These are phyloP conservation scores for Eumerus sabulonum DNA, from an alignment of 2,888 invertebrate genomes.

Conservation along the genomic window DNA sequence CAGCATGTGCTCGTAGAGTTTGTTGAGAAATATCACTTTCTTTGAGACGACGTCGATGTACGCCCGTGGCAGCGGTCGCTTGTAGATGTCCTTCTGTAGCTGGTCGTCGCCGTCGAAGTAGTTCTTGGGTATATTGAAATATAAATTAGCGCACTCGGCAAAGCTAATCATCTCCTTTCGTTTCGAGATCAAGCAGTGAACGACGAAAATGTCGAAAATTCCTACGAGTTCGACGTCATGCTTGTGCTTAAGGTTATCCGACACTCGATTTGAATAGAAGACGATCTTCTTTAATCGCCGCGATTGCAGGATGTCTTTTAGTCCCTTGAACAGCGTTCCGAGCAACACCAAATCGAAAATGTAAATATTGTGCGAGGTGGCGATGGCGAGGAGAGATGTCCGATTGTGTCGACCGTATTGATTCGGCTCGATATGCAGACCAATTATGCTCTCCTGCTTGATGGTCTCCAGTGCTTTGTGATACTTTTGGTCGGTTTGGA, in stretches of 20 bases:
- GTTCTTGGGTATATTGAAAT: constrained; percentile 69
- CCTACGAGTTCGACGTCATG: constrained; percentile 70
- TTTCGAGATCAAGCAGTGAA: constrained; percentile 70
- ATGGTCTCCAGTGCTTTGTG: constrained; percentile 73
- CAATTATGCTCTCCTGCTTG: constrained; percentile 69
- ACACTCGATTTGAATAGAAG: constrained; percentile 70
- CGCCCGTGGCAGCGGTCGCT: constrained; percentile 69
- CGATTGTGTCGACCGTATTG: constrained; percentile 71
- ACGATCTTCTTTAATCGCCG: constrained; percentile 71
- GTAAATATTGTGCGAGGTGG: constrained; percentile 70
- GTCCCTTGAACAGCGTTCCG: constrained; percentile 71
- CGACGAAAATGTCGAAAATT: constrained; percentile 73
- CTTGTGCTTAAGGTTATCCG: constrained; percentile 72
- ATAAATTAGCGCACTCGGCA: constrained; percentile 65
- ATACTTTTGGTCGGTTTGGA: constrained; percentile 72
- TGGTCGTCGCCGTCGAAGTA: constrained; percentile 65
- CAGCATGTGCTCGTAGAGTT: constrained; percentile 72
- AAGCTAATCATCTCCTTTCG: constrained; percentile 65
- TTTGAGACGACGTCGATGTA: constrained; percentile 69
- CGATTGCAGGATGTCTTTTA: constrained; percentile 70
- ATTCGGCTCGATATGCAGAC: constrained; percentile 70
- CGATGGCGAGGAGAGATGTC: constrained; percentile 70
- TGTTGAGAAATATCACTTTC: constrained; percentile 70
- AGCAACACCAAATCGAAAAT: constrained; percentile 72
- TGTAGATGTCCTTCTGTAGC: constrained; percentile 25